Percentiles rank a stretch among this genome's conserved stretches.
Evolutionary conservation across 2,888 invertebrate genomes (phyloP).

Genomic region (Microctonus brassicae): DNA sequence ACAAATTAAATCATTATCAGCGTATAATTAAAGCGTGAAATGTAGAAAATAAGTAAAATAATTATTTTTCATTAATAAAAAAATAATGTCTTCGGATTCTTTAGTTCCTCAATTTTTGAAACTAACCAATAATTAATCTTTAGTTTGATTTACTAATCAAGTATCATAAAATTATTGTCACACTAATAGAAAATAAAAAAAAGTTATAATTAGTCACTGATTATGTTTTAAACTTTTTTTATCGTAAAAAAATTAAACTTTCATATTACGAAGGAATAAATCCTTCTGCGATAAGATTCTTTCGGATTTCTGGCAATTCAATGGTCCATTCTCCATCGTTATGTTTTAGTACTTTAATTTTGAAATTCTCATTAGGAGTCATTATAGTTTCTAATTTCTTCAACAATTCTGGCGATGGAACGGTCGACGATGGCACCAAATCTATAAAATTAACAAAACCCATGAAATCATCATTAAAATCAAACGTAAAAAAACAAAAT

Average conservation of each 20-base stretch:
- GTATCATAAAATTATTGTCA: too few species aligned
- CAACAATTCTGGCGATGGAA: constrained; percentile 37
- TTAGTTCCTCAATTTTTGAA: too few species aligned
- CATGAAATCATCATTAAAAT: neutral
- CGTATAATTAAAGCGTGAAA: too few species aligned
- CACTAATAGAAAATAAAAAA: too few species aligned
- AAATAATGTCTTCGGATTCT: too few species aligned
- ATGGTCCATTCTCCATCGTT: constrained; percentile 43
- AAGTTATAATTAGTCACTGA: too few species aligned
- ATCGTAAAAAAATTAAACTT: neutral
- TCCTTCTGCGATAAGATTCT: constrained; percentile 45
- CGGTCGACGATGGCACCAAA: constrained; percentile 36
- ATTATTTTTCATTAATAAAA: too few species aligned
- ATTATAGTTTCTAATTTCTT: constrained; percentile 42
- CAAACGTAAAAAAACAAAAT: neutral
- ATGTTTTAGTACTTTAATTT: constrained; percentile 45
- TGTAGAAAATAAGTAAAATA: too few species aligned
- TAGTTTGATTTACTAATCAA: too few species aligned
- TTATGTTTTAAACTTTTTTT: too few species aligned
- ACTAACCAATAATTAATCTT: too few species aligned
- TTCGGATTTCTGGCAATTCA: constrained; percentile 53
- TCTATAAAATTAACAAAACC: constrained; percentile 39
- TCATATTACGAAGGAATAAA: constrained; percentile 31
- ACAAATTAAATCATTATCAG: too few species aligned
- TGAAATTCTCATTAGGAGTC: constrained; percentile 21